phyloP scores from a whole-genome alignment of 2,888 invertebrate species.

The Laspeyria flexula region DNA sequence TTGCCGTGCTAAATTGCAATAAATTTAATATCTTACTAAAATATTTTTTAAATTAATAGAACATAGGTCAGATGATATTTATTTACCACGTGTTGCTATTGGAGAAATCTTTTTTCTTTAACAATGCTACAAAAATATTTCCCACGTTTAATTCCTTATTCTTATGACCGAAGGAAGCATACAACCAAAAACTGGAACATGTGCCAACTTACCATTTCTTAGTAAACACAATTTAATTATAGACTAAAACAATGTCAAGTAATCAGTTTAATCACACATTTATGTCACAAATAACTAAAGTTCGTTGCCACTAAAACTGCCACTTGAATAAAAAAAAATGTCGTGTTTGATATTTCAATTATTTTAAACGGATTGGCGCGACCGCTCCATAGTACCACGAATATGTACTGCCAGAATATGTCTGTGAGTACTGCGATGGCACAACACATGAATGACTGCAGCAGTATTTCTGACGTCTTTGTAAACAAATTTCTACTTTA shows the following conservation, averaged over 20 bases:
- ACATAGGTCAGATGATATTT: neutral
- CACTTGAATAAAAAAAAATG: conserved; percentile 20
- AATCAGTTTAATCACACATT: conserved; percentile 14
- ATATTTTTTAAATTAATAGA: too few species aligned
- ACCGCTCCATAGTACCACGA: conserved; percentile 35
- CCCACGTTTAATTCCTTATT: neutral
- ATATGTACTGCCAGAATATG: conserved; percentile 41
- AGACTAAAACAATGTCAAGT: conserved; percentile 15
- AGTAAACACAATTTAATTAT: conserved; percentile 19
- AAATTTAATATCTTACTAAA: neutral
- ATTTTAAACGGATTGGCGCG: conserved; percentile 31
- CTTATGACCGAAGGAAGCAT: conserved; percentile 15
- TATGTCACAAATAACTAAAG: conserved; percentile 9
- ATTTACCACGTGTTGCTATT: neutral
- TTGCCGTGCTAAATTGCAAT: too few species aligned
- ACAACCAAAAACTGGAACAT: conserved; percentile 29
- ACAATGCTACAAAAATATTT: neutral
- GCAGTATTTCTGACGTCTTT: conserved; percentile 24
- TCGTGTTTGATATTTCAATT: conserved; percentile 18
- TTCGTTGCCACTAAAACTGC: conserved; percentile 11
- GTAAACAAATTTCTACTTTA: conserved; percentile 25
- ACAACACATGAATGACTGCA: conserved; percentile 46
- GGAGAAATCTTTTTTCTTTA: neutral
- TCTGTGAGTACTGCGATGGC: conserved; percentile 22
- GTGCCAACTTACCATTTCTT: conserved; percentile 51